A percentile compares a stretch with the other conserved stretches of the same genome.
phyloP scores from a whole-genome alignment of 2,888 invertebrate genomes.

The Gandaritis pyraliata region DNA sequence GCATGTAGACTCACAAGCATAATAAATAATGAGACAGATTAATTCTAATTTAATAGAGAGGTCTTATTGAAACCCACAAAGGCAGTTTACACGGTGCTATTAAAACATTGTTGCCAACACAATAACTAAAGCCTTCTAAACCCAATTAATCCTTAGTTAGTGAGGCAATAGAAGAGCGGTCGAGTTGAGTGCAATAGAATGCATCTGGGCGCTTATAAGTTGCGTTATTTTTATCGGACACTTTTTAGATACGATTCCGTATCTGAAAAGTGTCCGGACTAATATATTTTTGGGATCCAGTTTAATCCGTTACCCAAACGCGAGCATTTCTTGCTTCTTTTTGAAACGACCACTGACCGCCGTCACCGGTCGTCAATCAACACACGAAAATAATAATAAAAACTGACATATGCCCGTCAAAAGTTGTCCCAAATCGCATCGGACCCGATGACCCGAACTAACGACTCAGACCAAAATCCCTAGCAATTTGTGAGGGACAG shows the following conservation, averaged over 20 bases:
- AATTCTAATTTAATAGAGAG: constrained; percentile 35
- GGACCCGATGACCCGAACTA: constrained; percentile 80
- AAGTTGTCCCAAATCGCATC: constrained; percentile 83
- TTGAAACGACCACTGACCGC: constrained; percentile 27
- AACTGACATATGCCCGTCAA: constrained; percentile 76
- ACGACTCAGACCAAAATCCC: constrained; percentile 81
- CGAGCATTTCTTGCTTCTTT: constrained; percentile 18
- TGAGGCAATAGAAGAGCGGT: constrained; percentile 6
- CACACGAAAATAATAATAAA: constrained; percentile 66
- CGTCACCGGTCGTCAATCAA: constrained; percentile 71
- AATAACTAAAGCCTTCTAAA: constrained; percentile 33
- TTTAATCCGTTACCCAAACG: constrained; percentile 23
- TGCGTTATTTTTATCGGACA: too few relatives aligned
- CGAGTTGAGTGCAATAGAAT: not conserved
- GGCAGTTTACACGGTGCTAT: constrained; percentile 42
- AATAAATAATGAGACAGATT: constrained; percentile 44
- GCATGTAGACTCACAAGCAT: constrained; percentile 24
- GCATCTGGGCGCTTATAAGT: not conserved
- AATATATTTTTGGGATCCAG: constrained; percentile 5
- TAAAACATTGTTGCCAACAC: constrained; percentile 37
- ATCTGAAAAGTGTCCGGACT: not conserved
- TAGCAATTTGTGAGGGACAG: constrained; percentile 49
- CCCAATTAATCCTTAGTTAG: constrained; percentile 36
- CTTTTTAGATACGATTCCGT: too few relatives aligned
- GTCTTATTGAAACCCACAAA: constrained; percentile 46